Conservation (phyloP, 2,888 invertebrate species). For the Cylindroiulus punctatus region DNA sequence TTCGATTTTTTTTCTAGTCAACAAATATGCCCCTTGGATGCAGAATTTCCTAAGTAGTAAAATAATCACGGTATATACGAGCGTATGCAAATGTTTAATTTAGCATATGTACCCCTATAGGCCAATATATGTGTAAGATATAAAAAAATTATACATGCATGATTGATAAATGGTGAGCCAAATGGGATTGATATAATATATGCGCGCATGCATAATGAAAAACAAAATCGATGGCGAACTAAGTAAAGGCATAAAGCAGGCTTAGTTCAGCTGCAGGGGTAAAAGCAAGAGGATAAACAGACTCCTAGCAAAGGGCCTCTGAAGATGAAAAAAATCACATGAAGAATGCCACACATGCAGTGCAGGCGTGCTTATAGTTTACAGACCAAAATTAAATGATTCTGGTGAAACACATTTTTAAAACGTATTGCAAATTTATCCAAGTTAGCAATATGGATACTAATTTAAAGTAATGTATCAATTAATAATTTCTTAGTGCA, state of each 20-base stretch:
- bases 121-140: slow-evolving; percentile 24
- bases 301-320: slow-evolving; percentile 9
- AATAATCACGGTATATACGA: slow-evolving; percentile 19
- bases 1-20: not conserved
- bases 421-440: no score
- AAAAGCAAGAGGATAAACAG: slow-evolving; percentile 22
- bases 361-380: no score
- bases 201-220: slow-evolving; percentile 38
- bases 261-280: slow-evolving; percentile 28
- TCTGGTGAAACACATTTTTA: no score
- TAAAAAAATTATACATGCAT: slow-evolving; percentile 35
- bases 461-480: no score
- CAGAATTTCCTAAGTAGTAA: not conserved
- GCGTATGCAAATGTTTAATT: not conserved
- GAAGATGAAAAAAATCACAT: not conserved
- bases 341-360: not conserved
- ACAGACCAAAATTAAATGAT: no score
- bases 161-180: slow-evolving; percentile 38
- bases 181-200: slow-evolving; percentile 42
- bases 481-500: no score
- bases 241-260: slow-evolving; percentile 42
- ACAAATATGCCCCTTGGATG: slow-evolving; percentile 34
- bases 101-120: slow-evolving; percentile 38
- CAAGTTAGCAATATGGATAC: no score
- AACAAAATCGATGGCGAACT: slow-evolving; percentile 28